Evolutionary conservation across 2,888 invertebrate species (phyloP).

Genomic region (Meiosimyza platycephala): DNA sequence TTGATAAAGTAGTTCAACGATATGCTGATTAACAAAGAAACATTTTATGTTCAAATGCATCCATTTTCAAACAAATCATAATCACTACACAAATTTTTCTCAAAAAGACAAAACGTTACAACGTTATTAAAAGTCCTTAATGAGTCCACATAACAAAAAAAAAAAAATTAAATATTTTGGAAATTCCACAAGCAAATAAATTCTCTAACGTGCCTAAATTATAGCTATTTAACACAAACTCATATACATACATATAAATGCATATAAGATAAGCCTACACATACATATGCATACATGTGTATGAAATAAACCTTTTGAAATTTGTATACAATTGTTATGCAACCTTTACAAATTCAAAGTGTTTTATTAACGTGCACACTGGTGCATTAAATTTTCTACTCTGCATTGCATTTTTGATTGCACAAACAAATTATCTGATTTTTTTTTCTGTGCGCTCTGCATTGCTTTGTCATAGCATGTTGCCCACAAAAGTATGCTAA

Average conservation of each 20-base stretch:
- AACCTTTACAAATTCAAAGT: constrained; percentile 10
- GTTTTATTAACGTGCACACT: background rate
- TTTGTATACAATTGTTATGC: constrained; percentile 58
- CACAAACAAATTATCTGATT: background rate
- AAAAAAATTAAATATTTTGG: too few relatives aligned
- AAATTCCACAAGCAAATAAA: too few relatives aligned
- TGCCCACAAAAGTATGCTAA: constrained; percentile 46
- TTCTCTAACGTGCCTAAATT: constrained; percentile 36
- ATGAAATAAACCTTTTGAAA: constrained; percentile 51
- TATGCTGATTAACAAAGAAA: too few relatives aligned
- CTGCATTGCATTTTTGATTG: background rate
- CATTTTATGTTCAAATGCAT: too few relatives aligned
- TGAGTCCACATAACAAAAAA: too few relatives aligned
- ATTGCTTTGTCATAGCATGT: background rate
- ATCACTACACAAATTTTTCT: too few relatives aligned
- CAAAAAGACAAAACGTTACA: too few relatives aligned
- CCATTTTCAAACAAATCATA: too few relatives aligned
- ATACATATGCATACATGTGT: background rate
- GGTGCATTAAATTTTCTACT: background rate
- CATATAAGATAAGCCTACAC: background rate
- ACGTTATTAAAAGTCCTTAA: too few relatives aligned
- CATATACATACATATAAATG: background rate
- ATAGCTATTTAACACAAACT: constrained; percentile 37
- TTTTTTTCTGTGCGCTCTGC: background rate
- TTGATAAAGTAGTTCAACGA: too few relatives aligned